Percentiles rank a stretch among this genome's conserved stretches.
Evolutionary conservation across 2,797 vertebrate genomes (phyloP).

Genomic region (Micropoecilia bifurca): DNA sequence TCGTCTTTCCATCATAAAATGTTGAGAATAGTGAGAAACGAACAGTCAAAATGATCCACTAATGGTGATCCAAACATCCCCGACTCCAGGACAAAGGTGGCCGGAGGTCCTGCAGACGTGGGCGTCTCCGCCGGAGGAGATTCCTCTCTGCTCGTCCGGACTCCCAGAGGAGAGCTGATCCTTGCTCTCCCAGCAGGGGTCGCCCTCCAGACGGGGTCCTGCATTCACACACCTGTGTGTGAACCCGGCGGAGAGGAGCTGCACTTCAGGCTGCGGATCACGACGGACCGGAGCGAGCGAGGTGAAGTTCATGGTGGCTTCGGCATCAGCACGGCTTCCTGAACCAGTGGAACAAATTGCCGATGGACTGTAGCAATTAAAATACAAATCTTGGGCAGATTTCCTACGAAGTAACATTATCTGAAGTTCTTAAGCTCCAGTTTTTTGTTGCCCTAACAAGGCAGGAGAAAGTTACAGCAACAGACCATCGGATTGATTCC

Average conservation of each 20-base stretch:
- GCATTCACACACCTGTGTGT: constrained; percentile 74
- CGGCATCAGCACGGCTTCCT: neutral
- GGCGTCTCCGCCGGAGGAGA: constrained; percentile 71
- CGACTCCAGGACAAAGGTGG: constrained; percentile 68
- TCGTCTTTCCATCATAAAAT: neutral
- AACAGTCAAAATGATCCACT: neutral
- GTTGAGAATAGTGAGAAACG: neutral
- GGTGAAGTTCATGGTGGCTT: constrained; percentile 36
- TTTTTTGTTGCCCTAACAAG: neutral
- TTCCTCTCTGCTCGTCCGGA: constrained; percentile 71
- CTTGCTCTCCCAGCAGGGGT: constrained; percentile 84
- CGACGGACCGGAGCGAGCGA: constrained; percentile 45
- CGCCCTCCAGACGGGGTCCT: constrained; percentile 81
- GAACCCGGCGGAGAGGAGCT: constrained; percentile 78
- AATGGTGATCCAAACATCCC: neutral
- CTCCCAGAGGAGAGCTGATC: constrained; percentile 58
- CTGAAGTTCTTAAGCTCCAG: constrained; percentile 21
- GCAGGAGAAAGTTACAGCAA: constrained; percentile 29
- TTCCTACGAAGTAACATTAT: neutral
- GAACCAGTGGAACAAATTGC: neutral
- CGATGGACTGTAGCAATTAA: constrained; percentile 13
- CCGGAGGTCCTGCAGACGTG: constrained; percentile 64
- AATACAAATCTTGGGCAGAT: constrained; percentile 19
- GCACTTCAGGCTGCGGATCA: constrained; percentile 84
- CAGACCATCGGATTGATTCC: constrained; percentile 54